Evolutionary conservation across 2,888 invertebrate genomes (phyloP).

Genomic region (Acleris sparsana): DNA sequence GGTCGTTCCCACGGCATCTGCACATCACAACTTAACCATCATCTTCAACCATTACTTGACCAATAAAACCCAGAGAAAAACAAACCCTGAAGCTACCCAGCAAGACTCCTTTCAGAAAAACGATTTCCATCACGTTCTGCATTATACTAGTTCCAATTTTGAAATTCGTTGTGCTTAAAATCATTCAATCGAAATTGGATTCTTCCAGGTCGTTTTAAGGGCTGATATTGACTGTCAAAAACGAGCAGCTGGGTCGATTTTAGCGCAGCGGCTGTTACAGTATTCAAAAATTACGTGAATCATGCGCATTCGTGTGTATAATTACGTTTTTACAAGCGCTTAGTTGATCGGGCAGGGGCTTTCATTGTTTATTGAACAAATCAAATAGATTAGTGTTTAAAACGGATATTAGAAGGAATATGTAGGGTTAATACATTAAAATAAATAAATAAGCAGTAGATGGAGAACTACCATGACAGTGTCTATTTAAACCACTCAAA

Average conservation of each 20-base stretch:
- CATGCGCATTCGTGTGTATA: constrained; percentile 74
- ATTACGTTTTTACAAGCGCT: constrained; percentile 68
- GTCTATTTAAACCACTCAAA: no score
- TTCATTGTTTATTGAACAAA: constrained; percentile 41
- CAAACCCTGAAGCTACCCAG: constrained; percentile 40
- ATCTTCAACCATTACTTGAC: constrained; percentile 49
- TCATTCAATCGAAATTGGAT: constrained; percentile 37
- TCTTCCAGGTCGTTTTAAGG: constrained; percentile 23
- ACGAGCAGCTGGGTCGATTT: constrained; percentile 50
- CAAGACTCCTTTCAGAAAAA: constrained; percentile 35
- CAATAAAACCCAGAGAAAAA: constrained; percentile 42
- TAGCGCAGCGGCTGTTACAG: constrained; percentile 53
- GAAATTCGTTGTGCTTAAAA: constrained; percentile 44
- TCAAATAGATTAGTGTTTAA: constrained; percentile 5
- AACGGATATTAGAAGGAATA: neutral
- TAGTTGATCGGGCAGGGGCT: constrained; percentile 65
- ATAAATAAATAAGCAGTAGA: no score
- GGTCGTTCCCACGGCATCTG: constrained; percentile 75
- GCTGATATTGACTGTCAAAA: constrained; percentile 40
- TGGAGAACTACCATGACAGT: no score
- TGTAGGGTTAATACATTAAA: no score
- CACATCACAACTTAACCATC: constrained; percentile 63
- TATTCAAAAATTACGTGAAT: constrained; percentile 75
- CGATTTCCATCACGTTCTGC: constrained; percentile 55
- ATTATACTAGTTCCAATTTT: constrained; percentile 57